phyloP scores from a whole-genome alignment of 2,113 vertebrate genomes.

The Syngnathus typhle region DNA sequence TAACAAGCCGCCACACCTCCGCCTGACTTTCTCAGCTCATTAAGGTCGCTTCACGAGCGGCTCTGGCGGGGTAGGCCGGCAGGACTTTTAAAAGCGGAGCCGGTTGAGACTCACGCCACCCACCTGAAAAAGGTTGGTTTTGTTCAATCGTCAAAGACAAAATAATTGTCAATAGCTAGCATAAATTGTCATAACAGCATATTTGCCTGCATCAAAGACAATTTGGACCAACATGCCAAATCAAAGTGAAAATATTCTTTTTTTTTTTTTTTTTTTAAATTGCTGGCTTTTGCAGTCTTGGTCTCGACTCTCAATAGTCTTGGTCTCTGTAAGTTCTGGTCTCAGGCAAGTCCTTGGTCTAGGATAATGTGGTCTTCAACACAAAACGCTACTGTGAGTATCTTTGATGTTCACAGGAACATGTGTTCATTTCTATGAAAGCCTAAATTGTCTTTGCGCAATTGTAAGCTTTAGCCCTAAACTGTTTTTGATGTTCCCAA shows the following conservation, averaged over 20 bases:
- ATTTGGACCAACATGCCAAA: no score
- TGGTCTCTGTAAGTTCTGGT: no score
- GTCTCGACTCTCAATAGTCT: no score
- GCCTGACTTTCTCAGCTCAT: constrained; percentile 64
- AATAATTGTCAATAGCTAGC: no score
- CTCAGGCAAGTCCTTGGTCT: no score
- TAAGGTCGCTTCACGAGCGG: constrained; percentile 62
- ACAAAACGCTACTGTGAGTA: background rate
- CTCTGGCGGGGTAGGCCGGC: constrained; percentile 29
- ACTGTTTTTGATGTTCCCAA: background rate
- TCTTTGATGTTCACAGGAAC: background rate
- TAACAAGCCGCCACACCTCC: constrained; percentile 62
- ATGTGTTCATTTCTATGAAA: constrained; percentile 21
- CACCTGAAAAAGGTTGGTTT: background rate
- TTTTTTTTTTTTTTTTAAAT: no score
- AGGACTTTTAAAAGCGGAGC: background rate
- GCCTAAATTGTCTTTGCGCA: background rate
- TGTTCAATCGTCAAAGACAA: background rate
- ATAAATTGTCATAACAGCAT: no score
- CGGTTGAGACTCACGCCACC: constrained; percentile 25
- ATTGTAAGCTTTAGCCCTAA: background rate
- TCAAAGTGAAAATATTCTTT: no score
- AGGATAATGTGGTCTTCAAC: no score
- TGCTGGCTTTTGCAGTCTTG: no score
- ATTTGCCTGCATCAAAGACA: no score